These are phyloP conservation scores for Alentia gelatinosa DNA, from an alignment of 2,888 invertebrate genomes.

Conservation along the genomic window DNA sequence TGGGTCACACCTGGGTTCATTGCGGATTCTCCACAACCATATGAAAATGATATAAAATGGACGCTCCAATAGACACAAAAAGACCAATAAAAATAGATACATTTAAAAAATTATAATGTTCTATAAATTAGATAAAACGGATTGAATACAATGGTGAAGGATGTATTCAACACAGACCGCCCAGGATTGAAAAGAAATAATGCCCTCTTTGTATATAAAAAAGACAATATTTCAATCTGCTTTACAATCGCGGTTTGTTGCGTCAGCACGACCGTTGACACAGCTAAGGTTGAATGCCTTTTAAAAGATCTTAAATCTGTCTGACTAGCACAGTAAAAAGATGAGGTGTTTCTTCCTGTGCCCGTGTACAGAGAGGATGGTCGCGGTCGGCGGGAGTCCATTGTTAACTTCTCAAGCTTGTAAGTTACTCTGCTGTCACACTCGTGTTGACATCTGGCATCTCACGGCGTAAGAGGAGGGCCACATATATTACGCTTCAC, in stretches of 20 bases:
- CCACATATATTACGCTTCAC: too few relatives aligned
- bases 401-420: not conserved
- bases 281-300: not conserved
- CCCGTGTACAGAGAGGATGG: not conserved
- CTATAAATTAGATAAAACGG: too few relatives aligned
- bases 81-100: too few relatives aligned
- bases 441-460: not conserved
- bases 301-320: not conserved
- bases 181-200: too few relatives aligned
- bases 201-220: too few relatives aligned
- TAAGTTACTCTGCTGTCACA: not conserved
- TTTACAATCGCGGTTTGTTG: not conserved
- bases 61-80: too few relatives aligned
- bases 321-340: not conserved
- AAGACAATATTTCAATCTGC: not conserved
- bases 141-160: too few relatives aligned
- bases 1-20: not conserved
- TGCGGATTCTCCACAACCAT: not conserved
- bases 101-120: too few relatives aligned
- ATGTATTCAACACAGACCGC: too few relatives aligned
- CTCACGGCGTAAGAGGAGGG: too few relatives aligned
- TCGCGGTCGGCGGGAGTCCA: not conserved
- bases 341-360: not conserved
- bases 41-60: too few relatives aligned
- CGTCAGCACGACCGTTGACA: not conserved